These are phyloP conservation scores for Emberiza fucata DNA, from an alignment of 2,113 vertebrate genomes.

Conservation along the genomic window DNA sequence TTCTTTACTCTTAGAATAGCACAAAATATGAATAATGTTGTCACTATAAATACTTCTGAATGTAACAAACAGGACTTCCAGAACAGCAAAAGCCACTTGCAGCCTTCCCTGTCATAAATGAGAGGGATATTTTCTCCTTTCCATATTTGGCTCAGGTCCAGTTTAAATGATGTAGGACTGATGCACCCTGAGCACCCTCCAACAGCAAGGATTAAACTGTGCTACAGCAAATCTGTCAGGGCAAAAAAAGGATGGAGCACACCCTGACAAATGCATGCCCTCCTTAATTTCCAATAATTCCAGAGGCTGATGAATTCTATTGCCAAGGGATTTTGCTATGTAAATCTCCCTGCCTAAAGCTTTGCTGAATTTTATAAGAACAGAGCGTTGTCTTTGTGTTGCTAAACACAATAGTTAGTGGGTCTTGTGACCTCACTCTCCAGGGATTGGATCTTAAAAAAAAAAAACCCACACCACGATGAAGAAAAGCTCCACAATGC, in stretches of 20 bases:
- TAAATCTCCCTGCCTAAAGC: slow-evolving; percentile 58
- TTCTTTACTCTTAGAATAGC: neutral
- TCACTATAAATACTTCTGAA: neutral
- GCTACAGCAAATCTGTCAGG: neutral
- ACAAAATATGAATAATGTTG: neutral
- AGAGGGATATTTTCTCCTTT: neutral
- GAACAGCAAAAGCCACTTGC: neutral
- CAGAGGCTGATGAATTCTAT: slow-evolving; percentile 52
- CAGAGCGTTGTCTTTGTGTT: slow-evolving; percentile 58
- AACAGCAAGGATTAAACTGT: slow-evolving; percentile 25
- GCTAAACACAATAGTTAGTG: slow-evolving; percentile 64
- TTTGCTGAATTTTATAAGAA: slow-evolving; percentile 62
- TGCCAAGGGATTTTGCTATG: slow-evolving; percentile 56
- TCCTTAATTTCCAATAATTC: slow-evolving; percentile 64
- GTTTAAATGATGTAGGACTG: neutral
- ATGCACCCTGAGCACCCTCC: neutral
- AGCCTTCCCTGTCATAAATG: neutral
- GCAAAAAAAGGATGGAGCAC: slow-evolving; percentile 5
- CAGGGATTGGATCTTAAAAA: slow-evolving; percentile 56
- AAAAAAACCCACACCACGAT: slow-evolving; percentile 20
- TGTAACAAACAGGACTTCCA: neutral
- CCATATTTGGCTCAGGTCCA: neutral
- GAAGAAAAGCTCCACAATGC: slow-evolving; percentile 64
- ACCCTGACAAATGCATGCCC: slow-evolving; percentile 41
- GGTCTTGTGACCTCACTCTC: slow-evolving; percentile 44